Evolutionary conservation across 1,140 invertebrate species (phyloP).

Genomic region (Mylabris phalerata): DNA sequence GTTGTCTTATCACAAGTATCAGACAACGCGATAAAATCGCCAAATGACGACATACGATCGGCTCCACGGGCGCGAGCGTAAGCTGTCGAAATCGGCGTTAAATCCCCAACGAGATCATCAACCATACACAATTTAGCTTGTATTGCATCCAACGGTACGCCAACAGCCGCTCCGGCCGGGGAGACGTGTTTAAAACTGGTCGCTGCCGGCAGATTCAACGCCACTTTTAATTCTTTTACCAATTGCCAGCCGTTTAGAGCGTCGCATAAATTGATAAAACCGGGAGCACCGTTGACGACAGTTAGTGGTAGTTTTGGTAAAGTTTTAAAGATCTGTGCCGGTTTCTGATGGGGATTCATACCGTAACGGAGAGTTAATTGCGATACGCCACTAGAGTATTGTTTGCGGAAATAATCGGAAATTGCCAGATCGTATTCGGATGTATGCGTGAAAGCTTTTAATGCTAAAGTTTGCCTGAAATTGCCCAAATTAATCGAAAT

Average conservation of each 20-base stretch:
- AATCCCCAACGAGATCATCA: conserved; percentile 65
- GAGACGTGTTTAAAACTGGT: conserved; percentile 98
- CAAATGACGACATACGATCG: conserved; percentile 98
- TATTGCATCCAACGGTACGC: conserved; percentile 54
- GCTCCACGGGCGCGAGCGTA: conserved; percentile 95
- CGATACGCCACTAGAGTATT: conserved; percentile 71
- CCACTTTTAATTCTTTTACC: conserved; percentile 78
- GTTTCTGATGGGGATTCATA: conserved; percentile 98
- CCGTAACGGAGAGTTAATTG: conserved; percentile 88
- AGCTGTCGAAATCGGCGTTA: conserved; percentile 86
- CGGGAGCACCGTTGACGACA: conserved; percentile 91
- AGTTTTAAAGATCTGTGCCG: conserved; percentile 87
- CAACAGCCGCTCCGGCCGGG: conserved; percentile 91
- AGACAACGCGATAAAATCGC: conserved; percentile 94
- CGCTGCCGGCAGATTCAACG: conserved; percentile 80
- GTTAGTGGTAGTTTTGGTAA: conserved; percentile 74
- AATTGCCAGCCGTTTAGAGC: conserved; percentile 96
- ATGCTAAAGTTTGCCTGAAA: conserved; percentile 63
- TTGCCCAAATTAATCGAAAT: background rate
- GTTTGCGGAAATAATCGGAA: conserved; percentile 89
- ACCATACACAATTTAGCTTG: conserved; percentile 91
- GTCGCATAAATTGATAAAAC: conserved; percentile 97
- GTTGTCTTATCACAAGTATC: conserved; percentile 85
- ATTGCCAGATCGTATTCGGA: conserved; percentile 91
- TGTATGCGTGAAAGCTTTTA: conserved; percentile 95